phyloP scores from a whole-genome alignment of 2,113 vertebrate genomes.

The Craseonycteris thonglongyai region DNA sequence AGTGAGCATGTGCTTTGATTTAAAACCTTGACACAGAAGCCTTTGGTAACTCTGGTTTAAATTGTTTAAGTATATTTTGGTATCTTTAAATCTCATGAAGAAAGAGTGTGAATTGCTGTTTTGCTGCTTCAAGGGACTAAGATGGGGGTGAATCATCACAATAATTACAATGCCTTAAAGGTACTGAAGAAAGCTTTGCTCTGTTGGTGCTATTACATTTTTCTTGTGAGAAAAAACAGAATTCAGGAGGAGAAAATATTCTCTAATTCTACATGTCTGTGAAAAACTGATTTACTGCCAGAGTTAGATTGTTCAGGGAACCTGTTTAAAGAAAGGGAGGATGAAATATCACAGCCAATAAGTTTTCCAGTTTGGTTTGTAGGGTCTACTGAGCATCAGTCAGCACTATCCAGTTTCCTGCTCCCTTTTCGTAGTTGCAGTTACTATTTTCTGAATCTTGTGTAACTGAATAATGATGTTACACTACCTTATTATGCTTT shows the following conservation, averaged over 20 bases:
- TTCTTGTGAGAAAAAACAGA: neutral
- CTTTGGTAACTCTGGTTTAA: neutral
- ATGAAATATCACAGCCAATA: constrained; percentile 72
- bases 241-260: constrained; percentile 31
- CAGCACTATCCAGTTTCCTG: constrained; percentile 62
- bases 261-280: constrained; percentile 27
- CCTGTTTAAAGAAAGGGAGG: constrained; percentile 61
- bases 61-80: neutral
- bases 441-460: constrained; percentile 62
- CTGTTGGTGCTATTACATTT: constrained; percentile 20
- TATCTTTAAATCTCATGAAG: rapidly evolving
- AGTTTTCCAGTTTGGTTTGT: constrained; percentile 65
- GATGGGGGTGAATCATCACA: constrained; percentile 31
- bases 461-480: constrained; percentile 23
- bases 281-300: constrained; percentile 57
- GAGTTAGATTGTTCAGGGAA: constrained; percentile 51
- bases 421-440: constrained; percentile 65
- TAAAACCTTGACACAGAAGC: neutral
- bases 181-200: constrained; percentile 13
- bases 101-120: neutral
- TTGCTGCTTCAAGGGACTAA: neutral
- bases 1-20: neutral
- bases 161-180: constrained; percentile 53
- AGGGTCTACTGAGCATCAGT: constrained; percentile 69
- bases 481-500: neutral